Evolutionary conservation across 2,888 invertebrate genomes (phyloP).

Genomic region (Ditula angustiorana): DNA sequence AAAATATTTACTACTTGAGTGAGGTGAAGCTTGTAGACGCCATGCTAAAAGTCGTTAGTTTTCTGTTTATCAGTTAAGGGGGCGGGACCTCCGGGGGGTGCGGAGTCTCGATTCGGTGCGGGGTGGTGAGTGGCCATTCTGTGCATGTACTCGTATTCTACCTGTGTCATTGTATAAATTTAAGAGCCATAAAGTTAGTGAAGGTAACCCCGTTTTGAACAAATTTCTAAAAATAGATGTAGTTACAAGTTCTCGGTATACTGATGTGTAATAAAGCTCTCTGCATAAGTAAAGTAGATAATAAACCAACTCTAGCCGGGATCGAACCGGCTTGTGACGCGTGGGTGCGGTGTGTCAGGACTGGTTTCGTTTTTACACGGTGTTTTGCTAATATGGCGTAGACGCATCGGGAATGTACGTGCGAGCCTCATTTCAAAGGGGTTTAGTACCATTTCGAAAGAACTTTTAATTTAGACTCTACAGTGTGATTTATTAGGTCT

Average conservation of each 20-base stretch:
- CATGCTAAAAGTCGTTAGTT: too few species aligned
- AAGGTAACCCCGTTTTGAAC: conserved; percentile 10
- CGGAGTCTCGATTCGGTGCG: too few species aligned
- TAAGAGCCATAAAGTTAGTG: neutral
- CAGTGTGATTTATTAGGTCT: neutral
- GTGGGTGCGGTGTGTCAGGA: conserved; percentile 59
- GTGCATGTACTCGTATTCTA: too few species aligned
- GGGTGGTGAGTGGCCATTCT: too few species aligned
- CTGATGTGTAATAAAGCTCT: conserved; percentile 38
- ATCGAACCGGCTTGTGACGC: conserved; percentile 48
- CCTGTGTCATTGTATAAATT: neutral
- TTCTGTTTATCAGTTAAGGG: too few species aligned
- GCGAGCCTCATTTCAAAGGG: neutral
- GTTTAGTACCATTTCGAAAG: neutral
- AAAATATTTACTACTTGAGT: too few species aligned
- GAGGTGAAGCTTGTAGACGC: too few species aligned
- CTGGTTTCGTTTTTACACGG: conserved; percentile 26
- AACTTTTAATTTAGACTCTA: neutral
- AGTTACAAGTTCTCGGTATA: conserved; percentile 21
- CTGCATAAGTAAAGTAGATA: conserved; percentile 49
- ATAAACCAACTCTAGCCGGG: conserved; percentile 62
- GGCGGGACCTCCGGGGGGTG: too few species aligned
- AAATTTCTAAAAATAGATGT: conserved; percentile 16
- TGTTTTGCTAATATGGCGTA: conserved; percentile 29
- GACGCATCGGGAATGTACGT: neutral